These are phyloP conservation scores for Drosophila repleta DNA, from an alignment of 1,140 invertebrate species.

Conservation along the genomic window DNA sequence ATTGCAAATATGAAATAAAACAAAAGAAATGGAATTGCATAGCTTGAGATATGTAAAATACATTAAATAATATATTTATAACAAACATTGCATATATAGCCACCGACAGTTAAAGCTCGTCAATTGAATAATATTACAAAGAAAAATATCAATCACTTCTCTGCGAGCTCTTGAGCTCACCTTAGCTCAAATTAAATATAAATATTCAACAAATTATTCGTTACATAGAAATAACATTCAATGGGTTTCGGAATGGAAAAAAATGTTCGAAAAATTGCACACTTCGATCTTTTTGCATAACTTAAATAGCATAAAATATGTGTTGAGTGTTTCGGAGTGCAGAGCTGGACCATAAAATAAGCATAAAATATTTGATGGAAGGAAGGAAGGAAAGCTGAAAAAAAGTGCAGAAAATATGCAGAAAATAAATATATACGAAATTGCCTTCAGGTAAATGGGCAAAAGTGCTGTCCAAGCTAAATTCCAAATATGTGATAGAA, in stretches of 20 bases:
- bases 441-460: slow-evolving; percentile 27
- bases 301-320: slow-evolving; percentile 27
- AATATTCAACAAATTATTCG: slow-evolving; percentile 9
- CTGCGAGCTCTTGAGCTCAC: too few relatives aligned
- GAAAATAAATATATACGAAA: slow-evolving; percentile 26
- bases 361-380: slow-evolving; percentile 31
- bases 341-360: slow-evolving; percentile 35
- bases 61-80: too few relatives aligned
- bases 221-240: background rate
- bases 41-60: too few relatives aligned
- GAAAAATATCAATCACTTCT: too few relatives aligned
- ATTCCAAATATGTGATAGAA: slow-evolving; percentile 40
- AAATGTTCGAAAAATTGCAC: slow-evolving; percentile 5
- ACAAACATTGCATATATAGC: too few relatives aligned
- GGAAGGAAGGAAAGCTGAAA: background rate
- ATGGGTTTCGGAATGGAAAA: background rate
- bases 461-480: slow-evolving; percentile 19
- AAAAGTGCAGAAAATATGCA: slow-evolving; percentile 24
- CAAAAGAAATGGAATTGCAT: slow-evolving; percentile 4
- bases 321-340: slow-evolving; percentile 12
- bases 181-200: background rate
- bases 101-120: too few relatives aligned
- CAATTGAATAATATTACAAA: too few relatives aligned
- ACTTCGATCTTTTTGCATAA: slow-evolving; percentile 24
- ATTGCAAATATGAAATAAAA: slow-evolving; percentile 12